Evolutionary conservation across 2,888 invertebrate species (phyloP), one percentile per base, ranked within the genome.

Genomic region (Xylophagus ater): DNA sequence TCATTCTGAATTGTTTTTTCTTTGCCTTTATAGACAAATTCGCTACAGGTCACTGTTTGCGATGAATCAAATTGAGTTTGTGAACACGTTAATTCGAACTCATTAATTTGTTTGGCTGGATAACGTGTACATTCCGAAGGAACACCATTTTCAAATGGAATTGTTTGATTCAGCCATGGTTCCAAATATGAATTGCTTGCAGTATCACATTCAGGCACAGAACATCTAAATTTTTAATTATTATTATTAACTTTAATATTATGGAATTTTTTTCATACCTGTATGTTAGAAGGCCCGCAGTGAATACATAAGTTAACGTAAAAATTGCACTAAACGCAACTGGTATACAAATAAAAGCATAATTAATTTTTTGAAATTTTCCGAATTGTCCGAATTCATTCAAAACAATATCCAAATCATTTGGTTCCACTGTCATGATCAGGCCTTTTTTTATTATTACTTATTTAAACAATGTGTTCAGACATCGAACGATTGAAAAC

Each of bases 291-390:
- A 75, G 72, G 38, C 75, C 74, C 1, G 81, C 78, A 0, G 81
- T 77, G 57, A 83, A 83, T 41, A 81, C 74, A 52, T 76, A 83
- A 31, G 76, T 75, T 47, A 77, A 70, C 50, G 73, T 71, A 53
- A 71, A 75, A 45, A 76, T 72, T 1, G 77, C 75, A 3, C 78
- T 74, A 56, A 78, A 72, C 40, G 78, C 64, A 47, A 79, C 68
- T 2, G 79, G 77, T 20, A 81, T 44, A 40, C 74, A 67, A 31
- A 80, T 72, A 41, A 81, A 58, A 24, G 68, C 38, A 43, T 77
- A 71, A 44, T 74, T 73, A 19, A 67, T 54, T 15, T 72, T 52
- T 61, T 82, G 83, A 58, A 74, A 81, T 47, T 67, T 67, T n/a
- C 78, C 79, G 46, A 78, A 75, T 55, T 76, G 73, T 0, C 78